Base-by-base conservation (phyloP, 2,113 vertebrate species). In the Eleginops maclovinus region DNA sequence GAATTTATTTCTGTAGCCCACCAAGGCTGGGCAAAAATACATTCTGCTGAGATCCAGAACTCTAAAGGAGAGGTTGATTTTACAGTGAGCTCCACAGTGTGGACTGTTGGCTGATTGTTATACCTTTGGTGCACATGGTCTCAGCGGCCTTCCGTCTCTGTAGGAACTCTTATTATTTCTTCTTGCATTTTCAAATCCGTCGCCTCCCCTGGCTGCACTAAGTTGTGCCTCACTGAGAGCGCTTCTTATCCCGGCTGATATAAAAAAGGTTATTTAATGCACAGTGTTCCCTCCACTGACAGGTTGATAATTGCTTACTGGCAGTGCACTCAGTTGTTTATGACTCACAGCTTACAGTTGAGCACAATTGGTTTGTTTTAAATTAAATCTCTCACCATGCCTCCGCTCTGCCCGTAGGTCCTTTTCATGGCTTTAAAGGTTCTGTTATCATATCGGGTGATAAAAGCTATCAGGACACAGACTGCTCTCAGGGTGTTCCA, bases 11-110 rank as follows among this genome's bases (percentile, higher is more conserved):
- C 62, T 81, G 68, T 50, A 73, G 22, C 47, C 9, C 55, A 40
- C 15, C 40, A 1, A 16, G 3, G 0, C 50, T 65, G 47, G 40
- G 54, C 89, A 82, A 84, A 86, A 91, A 91, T 87, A 84, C n/a
- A 84, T 75, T 75, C 50, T 71, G 83, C 89, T 82, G 82, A 91
- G 78, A 68, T 47, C 71, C 55, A 75, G 54, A 67, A 75, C 77
- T 76, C 60, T 44, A 49, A 66, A 64, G 54, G 62, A 72, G 80
- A 83, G 80, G 53, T 16, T 79, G 68, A 72, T 61, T 62, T 67
- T 84, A 76, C 54, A 36, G 40, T 44, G 14, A 79, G 74, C 51
- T 62, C 59, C 63, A n/a, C 71, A 53, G 2, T 58, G 61, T 21
- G 31, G 26, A 59, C 58, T 17, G 64, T 54, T 43, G 17, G 43